Conservation (phyloP, 2,797 vertebrate genomes). For the Sebastes nivosus region DNA sequence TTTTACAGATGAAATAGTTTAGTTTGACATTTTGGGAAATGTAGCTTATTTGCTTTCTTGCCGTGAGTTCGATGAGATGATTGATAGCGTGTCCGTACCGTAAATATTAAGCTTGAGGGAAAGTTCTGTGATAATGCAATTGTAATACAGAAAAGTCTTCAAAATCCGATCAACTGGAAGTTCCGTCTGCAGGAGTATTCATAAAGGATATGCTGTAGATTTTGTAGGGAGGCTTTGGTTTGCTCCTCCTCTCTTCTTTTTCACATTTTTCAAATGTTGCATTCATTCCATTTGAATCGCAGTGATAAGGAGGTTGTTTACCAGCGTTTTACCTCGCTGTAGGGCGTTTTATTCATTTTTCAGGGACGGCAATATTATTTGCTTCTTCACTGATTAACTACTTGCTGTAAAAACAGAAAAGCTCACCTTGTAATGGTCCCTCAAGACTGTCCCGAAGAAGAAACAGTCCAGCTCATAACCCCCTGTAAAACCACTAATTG, state of each 20-base stretch:
- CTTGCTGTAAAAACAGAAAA: not conserved
- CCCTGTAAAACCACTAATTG: not conserved
- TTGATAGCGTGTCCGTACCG: not conserved
- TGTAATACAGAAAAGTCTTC: not conserved
- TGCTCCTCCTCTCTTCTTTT: not conserved
- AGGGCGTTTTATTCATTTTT: not conserved
- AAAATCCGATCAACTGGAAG: not conserved
- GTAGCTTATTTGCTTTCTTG: not conserved
- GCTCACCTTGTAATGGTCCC: not conserved
- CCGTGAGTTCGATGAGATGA: not conserved
- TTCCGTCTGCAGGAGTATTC: not conserved
- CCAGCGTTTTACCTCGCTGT: not conserved
- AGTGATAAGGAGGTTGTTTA: not conserved
- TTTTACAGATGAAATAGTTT: slow-evolving; percentile 9
- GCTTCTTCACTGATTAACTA: not conserved
- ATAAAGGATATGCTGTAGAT: not conserved
- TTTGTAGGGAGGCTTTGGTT: not conserved
- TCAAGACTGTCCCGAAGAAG: too few species aligned
- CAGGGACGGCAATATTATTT: not conserved
- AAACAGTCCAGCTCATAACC: not conserved
- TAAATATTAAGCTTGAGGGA: not conserved
- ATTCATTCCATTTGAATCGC: not conserved
- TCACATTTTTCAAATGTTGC: not conserved
- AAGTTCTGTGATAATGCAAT: not conserved
- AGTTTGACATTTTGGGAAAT: not conserved